Evolutionary conservation across 2,888 invertebrate species (phyloP), one percentile per base, ranked within the genome.

Genomic region (Gerosis bhagava): DNA sequence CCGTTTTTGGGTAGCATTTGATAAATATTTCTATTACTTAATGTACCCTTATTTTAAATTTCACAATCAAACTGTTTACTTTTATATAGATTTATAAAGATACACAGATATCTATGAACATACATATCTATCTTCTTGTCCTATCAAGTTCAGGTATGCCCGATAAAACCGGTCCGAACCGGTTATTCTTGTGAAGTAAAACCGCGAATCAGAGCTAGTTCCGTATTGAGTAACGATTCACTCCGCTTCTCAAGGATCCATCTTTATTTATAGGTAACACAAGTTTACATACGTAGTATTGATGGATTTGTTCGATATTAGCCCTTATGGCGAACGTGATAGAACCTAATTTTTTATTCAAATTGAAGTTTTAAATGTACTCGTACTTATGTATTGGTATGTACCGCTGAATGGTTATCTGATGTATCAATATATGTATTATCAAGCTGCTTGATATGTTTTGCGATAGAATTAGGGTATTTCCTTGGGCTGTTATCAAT

Each of bases 171-270:
- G 45, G 50, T 50, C 34, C 24, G 10, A 43, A 59, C 59, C 55
- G 53, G 60, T 62, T 22, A 1, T 37, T 32, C 44, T 45, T 45
- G 43, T 44, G 29, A 45, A 47, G 57, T 39, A 50, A 56, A 60
- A 55, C 54, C 54, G 56, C 56, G 53, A 34, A 42, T 49, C 45
- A 34, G 25, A 52, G 51, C 50, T 59, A 56, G 57, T 57, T 51
- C 51, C 50, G 57, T 49, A 52, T 54, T 51, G 51, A 49, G 49
- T 54, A 52, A 49, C 51, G 44, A 55, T 51, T 48, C 43, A 50
- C 49, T 51, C 40, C 44, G 43, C 50, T 53, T 54, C 49, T 53
- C 58, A 61, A 61, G 58, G 57, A 56, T 61, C 49, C 54, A 58
- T 59, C 57, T 58, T 53, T 59, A 59, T 59, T 56, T 55, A 59